Evolutionary conservation across 1,140 invertebrate genomes (phyloP), one percentile per base, ranked within the genome.

Genomic region (Anagrus nilaparvatae): DNA sequence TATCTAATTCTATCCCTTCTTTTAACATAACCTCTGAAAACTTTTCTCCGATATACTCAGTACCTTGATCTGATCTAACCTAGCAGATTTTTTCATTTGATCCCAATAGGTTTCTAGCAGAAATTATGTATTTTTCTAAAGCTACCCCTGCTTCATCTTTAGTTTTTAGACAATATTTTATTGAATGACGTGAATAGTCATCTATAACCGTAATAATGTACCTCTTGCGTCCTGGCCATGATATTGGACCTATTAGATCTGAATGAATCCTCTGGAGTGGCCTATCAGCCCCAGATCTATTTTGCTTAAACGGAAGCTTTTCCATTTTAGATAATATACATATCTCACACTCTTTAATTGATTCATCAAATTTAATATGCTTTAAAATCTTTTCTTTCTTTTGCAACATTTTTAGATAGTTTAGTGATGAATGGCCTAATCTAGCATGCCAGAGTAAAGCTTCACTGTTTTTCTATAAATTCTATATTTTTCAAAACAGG

Each of bases 371-470:
- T 9, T 49, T 43, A 20, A 53, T 28, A 27, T 49, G 8, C 28
- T 47, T 28, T 43, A 54, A 25, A 8, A 16, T 32, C 18, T 45
- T 39, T 6, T 48, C 43, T 43, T 38, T 43, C 33, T 48, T 49
- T 31, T 54, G 49, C 9, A 54, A 8, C 16, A 25, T 44, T 43
- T 43, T 50, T 16, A 51, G 29, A 46, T 49, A 49, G 4, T 42
- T 43, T 12, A 48, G 13, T 6, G 52, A 51, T 24, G 49, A 47
- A 46, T 54, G 49, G 2, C 52, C 49, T 13, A 54, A 24, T 35
- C 46, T 51, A 8, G 39, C 5, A 23, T 54, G 52, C 49, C 52
- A 54, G 8, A 46, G 4, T 45, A 53, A 46, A 1, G 43, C 47
- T 42, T 49, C 49, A 42, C 25, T 54, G 3, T 27, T 21, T 16